These are phyloP conservation scores for Cataglyphis livida DNA, from an alignment of 2,888 invertebrate genomes.

Conservation along the genomic window DNA sequence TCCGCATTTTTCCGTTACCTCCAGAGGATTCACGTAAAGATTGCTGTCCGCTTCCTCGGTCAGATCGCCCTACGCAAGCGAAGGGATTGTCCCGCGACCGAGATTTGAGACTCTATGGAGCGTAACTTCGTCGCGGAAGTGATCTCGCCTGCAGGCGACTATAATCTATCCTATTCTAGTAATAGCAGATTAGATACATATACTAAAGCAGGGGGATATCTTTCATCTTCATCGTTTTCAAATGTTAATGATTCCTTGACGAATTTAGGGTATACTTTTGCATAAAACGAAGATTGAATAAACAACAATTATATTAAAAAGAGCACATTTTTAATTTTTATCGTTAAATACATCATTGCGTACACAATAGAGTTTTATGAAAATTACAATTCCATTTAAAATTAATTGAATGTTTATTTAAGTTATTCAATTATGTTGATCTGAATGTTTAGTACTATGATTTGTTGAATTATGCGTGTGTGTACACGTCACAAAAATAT, in stretches of 20 bases:
- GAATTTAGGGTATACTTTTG: not conserved
- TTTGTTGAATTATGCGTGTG: not conserved
- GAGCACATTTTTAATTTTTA: slow-evolving; percentile 13
- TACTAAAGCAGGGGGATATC: not conserved
- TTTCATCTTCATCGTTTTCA: not conserved
- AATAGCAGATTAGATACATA: not conserved
- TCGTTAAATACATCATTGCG: not conserved
- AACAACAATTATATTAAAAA: slow-evolving; percentile 14
- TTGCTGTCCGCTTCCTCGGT: slow-evolving; percentile 92
- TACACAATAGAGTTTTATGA: not conserved
- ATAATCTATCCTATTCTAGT: not conserved
- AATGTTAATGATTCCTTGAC: slow-evolving; percentile 22
- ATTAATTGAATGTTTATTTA: not conserved
- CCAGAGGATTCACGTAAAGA: slow-evolving; percentile 95
- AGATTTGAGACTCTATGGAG: not conserved
- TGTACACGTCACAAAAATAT: not conserved
- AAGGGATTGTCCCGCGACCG: not conserved
- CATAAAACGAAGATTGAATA: slow-evolving; percentile 6
- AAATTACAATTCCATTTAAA: not conserved
- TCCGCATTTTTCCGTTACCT: slow-evolving; percentile 86
- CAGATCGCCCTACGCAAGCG: slow-evolving; percentile 87
- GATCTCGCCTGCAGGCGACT: not conserved
- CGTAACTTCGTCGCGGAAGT: slow-evolving; percentile 1
- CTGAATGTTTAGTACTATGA: not conserved
- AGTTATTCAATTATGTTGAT: not conserved